Base-by-base conservation (phyloP, 2,888 invertebrate genomes). In the Nudaria mundana region DNA sequence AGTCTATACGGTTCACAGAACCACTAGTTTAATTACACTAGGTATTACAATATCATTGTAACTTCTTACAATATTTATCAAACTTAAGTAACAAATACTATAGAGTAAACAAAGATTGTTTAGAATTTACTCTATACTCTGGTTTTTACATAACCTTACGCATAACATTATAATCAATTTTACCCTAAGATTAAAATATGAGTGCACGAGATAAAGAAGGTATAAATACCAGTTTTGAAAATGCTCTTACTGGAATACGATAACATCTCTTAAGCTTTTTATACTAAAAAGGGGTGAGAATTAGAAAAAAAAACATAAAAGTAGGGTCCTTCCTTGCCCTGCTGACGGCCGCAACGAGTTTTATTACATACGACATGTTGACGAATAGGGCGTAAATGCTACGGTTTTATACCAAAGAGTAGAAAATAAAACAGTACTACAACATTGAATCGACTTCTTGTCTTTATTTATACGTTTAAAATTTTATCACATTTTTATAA, bases 301-400 rank as follows among this genome's bases (percentile, higher is more conserved):
- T 63, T 26, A 31, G 59, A 63, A 71, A 75, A 57, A 71, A 52
- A 66, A 64, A 58, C 47, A 50, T 53, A 73, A 76, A 77, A 70
- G 44, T 65, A 59, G 64, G 76, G 78, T 81, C 73, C 69, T 72
- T 81, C 73, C 69, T 72, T 79, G 80, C 69, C 66, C 76, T 61
- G 74, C 65, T 77, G 76, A 79, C 71, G 76, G 65, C 67, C 69
- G 59, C 66, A 72, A 71, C 69, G 70, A 76, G 76, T 81, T 85
- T 80, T 84, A 82, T 81, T 77, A 71, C 70, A 59, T 69, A 77
- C 69, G 73, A 76, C 75, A 76, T 69, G 76, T 74, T 82, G 81
- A 83, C 77, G 78, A 75, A 81, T 77, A 71, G 71, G 62, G 66
- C 60, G 67, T 71, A 66, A 67, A 70, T 58, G 62, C 60, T 57